A percentile compares a stretch with the other conserved stretches of the same genome.
phyloP scores from a whole-genome alignment of 2,888 invertebrate genomes.

The Tenthredo scrophulariae region DNA sequence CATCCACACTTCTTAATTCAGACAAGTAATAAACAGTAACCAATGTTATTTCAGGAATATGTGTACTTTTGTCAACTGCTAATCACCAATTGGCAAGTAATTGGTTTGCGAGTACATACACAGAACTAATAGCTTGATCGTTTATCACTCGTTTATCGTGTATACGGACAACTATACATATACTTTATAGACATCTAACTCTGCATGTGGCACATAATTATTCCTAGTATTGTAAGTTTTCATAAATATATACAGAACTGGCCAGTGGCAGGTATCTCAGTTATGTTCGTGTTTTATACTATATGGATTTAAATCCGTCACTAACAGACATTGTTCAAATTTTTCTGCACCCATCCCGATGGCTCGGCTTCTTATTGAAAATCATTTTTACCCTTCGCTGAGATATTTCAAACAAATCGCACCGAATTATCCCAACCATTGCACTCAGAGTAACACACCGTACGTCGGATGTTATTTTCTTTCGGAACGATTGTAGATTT shows the following conservation, averaged over 20 bases:
- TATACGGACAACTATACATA: slow-evolving; percentile 22
- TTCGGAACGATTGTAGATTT: not conserved
- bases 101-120: slow-evolving; percentile 42
- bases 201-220: slow-evolving; percentile 71
- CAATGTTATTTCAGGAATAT: slow-evolving; percentile 47
- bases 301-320: slow-evolving; percentile 28
- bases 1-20: not conserved
- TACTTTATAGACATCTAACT: slow-evolving; percentile 31
- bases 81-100: slow-evolving; percentile 51
- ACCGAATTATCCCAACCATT: not conserved
- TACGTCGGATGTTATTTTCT: not conserved
- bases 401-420: not conserved
- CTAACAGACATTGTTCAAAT: slow-evolving; percentile 41
- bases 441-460: slow-evolving; percentile 3
- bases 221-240: slow-evolving; percentile 72
- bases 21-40: slow-evolving; percentile 27
- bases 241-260: slow-evolving; percentile 76
- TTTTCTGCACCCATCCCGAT: not conserved
- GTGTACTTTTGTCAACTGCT: slow-evolving; percentile 48
- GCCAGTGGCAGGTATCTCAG: slow-evolving; percentile 79
- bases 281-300: slow-evolving; percentile 31
- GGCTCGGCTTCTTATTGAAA: slow-evolving; percentile 9
- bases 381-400: not conserved
- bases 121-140: slow-evolving; percentile 44
- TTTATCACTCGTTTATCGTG: slow-evolving; percentile 48